A percentile compares a stretch with the other conserved stretches of the same genome.
Conservation (phyloP, 2,888 invertebrate species). For the Meiosimyza decipiens region DNA sequence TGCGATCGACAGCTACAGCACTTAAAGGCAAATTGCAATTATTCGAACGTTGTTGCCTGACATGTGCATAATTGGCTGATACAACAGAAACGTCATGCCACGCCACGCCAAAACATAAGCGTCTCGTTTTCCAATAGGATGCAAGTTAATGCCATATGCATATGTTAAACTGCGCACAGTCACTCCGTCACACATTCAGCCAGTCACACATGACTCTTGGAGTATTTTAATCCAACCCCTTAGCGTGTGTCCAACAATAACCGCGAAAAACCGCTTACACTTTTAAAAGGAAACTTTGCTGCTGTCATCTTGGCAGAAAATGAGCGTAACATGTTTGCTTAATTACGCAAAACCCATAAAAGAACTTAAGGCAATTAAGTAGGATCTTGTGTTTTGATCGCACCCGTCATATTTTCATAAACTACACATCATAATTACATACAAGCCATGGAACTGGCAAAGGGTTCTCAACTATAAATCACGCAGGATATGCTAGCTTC, state of each 20-base stretch:
- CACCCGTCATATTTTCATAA: slow-evolving; percentile 28
- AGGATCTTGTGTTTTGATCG: slow-evolving; percentile 28
- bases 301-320: slow-evolving; percentile 13
- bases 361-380: slow-evolving; percentile 1
- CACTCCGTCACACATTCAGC: too few relatives aligned
- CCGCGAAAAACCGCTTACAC: too few relatives aligned
- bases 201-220: too few relatives aligned
- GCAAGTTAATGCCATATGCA: too few relatives aligned
- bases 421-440: slow-evolving; percentile 25
- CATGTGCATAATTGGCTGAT: slow-evolving; percentile 46
- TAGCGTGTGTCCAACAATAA: too few relatives aligned
- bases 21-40: slow-evolving; percentile 49
- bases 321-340: slow-evolving; percentile 26
- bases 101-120: too few relatives aligned
- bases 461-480: slow-evolving; percentile 8
- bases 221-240: too few relatives aligned
- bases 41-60: slow-evolving; percentile 40
- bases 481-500: background rate
- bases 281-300: background rate
- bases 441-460: background rate
- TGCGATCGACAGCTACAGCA: slow-evolving; percentile 53
- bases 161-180: too few relatives aligned
- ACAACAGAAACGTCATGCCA: background rate
- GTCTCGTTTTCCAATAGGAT: too few relatives aligned
- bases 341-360: slow-evolving; percentile 21